Percentiles rank a stretch among this genome's conserved stretches.
Conservation (phyloP, 2,113 vertebrate genomes). For the Peucedramus taeniatus region DNA sequence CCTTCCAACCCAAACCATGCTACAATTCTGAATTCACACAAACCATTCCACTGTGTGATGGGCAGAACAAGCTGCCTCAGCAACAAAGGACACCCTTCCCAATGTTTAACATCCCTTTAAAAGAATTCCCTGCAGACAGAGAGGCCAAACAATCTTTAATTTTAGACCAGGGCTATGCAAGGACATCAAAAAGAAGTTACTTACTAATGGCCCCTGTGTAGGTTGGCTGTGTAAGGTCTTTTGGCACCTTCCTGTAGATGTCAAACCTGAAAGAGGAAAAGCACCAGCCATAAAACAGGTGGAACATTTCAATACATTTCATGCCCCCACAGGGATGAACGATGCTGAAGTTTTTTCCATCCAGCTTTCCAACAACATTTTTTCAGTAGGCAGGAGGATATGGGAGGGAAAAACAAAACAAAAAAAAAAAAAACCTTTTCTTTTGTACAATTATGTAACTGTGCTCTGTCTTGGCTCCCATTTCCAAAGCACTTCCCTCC, state of each 20-base stretch:
- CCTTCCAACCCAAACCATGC: not conserved
- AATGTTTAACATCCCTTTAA: not conserved
- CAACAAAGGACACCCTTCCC: not conserved
- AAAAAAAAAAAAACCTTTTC: not conserved
- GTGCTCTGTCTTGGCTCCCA: not conserved
- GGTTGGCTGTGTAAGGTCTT: slow-evolving; percentile 98
- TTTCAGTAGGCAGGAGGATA: slow-evolving; percentile 10
- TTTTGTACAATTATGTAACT: slow-evolving; percentile 51
- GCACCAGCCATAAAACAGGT: slow-evolving; percentile 46
- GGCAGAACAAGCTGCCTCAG: not conserved
- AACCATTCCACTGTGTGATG: not conserved
- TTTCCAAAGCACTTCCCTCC: not conserved
- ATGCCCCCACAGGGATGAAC: not conserved
- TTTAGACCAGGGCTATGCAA: not conserved
- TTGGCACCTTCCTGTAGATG: slow-evolving; percentile 99
- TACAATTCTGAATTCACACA: not conserved
- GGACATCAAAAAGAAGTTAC: slow-evolving; percentile 64
- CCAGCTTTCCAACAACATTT: slow-evolving; percentile 35
- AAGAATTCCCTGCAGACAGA: not conserved
- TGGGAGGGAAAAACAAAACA: slow-evolving; percentile 3
- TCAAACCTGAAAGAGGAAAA: slow-evolving; percentile 86
- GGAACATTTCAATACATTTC: slow-evolving; percentile 11
- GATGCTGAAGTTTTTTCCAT: slow-evolving; percentile 46
- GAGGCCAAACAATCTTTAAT: slow-evolving; percentile 1
- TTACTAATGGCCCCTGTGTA: slow-evolving; percentile 98